Conservation (phyloP, 92 coral and sea anemone genomes). For the Metridium senile region DNA sequence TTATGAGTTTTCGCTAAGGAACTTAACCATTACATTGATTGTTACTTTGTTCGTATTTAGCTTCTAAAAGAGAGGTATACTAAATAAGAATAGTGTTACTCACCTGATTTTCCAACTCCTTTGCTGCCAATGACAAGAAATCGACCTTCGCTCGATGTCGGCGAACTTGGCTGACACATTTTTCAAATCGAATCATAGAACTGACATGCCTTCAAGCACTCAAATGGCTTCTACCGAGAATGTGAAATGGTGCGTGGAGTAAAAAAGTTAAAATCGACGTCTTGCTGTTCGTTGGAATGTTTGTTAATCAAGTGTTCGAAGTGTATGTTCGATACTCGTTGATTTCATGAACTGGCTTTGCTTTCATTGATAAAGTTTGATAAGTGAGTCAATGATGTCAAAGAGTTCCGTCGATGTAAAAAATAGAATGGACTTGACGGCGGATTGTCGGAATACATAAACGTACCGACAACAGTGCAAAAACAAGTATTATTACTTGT, state of each 20-base stretch:
- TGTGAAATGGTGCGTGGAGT: slow-evolving; percentile 26
- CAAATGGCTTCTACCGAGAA: slow-evolving; percentile 17
- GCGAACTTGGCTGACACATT: slow-evolving; percentile 61
- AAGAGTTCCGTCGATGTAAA: not conserved
- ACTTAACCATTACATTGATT: not conserved
- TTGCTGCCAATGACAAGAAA: slow-evolving; percentile 86
- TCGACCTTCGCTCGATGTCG: slow-evolving; percentile 73
- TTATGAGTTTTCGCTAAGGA: not conserved
- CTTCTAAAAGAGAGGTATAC: not conserved
- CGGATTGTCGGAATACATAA: slow-evolving; percentile 9
- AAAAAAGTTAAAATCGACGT: slow-evolving; percentile 7
- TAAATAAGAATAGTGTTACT: not conserved
- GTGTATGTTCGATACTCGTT: slow-evolving; percentile 3
- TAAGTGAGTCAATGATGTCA: slow-evolving; percentile 13
- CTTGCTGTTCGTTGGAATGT: slow-evolving; percentile 36
- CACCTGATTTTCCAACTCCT: slow-evolving; percentile 95
- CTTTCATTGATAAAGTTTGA: slow-evolving; percentile 12
- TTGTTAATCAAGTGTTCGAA: slow-evolving; percentile 3
- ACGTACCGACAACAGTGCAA: slow-evolving; percentile 3
- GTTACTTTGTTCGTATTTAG: not conserved
- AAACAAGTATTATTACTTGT: not conserved
- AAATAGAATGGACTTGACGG: slow-evolving; percentile 1
- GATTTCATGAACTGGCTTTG: not conserved
- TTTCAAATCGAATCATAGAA: slow-evolving; percentile 15
- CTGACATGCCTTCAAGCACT: slow-evolving; percentile 21